Evolutionary conservation across 2,113 vertebrate genomes (phyloP).

Genomic region (Pontoporia blainvillei): DNA sequence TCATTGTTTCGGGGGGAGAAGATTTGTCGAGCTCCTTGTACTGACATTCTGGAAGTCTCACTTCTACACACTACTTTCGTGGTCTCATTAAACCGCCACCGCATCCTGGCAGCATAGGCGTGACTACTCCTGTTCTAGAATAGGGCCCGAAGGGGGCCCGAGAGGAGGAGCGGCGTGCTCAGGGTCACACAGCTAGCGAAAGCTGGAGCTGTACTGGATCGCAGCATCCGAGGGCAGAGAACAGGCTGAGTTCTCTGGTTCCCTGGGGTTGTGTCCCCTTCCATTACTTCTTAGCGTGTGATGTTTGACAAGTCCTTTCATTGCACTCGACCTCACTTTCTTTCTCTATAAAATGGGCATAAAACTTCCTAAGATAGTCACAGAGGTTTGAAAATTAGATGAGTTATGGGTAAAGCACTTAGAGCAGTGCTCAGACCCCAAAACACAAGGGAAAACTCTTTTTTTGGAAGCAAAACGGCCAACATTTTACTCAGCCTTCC

Average conservation of each 20-base stretch:
- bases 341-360: not conserved
- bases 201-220: accelerated
- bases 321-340: not conserved
- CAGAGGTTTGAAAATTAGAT: not conserved
- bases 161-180: not conserved
- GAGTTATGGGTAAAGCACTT: not conserved
- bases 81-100: not conserved
- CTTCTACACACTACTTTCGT: not conserved
- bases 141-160: not conserved
- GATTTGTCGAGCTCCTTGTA: not conserved
- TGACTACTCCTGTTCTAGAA: not conserved
- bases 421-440: not conserved
- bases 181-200: not conserved
- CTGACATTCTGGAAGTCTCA: not conserved
- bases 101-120: no score
- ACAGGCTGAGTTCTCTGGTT: not conserved
- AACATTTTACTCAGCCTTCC: not conserved
- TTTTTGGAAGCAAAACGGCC: not conserved
- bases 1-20: not conserved
- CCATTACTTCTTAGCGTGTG: not conserved
- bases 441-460: not conserved
- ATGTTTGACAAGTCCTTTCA: not conserved
- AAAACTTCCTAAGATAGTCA: not conserved
- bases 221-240: not conserved
- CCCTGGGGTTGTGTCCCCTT: accelerated